Evolutionary conservation across 1,140 invertebrate species (phyloP).

Genomic region (Ceratosolen fusciceps): DNA sequence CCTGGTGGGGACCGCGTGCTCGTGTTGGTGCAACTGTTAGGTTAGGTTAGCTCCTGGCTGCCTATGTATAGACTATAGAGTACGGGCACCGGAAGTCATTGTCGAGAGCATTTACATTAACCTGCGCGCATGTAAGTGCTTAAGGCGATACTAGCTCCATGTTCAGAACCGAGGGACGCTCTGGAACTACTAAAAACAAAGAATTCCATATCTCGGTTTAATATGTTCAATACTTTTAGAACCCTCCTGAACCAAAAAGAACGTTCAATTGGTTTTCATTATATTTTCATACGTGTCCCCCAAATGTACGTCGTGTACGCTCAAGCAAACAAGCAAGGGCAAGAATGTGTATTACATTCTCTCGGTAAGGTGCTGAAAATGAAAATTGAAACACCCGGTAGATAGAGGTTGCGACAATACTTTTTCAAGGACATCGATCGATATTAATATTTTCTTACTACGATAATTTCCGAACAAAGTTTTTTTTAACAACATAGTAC

Average conservation of each 20-base stretch:
- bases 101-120: background rate
- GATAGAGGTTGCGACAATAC: background rate
- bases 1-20: background rate
- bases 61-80: conserved; percentile 27
- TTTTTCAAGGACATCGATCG: background rate
- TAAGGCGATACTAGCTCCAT: conserved; percentile 13
- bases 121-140: background rate
- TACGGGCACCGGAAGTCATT: conserved; percentile 51
- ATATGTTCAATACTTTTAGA: no score
- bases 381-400: no score
- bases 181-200: conserved; percentile 34
- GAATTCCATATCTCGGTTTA: background rate
- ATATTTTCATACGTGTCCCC: no score
- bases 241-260: no score
- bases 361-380: no score
- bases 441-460: no score
- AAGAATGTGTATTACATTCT: no score
- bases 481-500: no score
- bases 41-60: conserved; percentile 31
- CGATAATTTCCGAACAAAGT: no score
- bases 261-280: no score
- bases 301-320: no score
- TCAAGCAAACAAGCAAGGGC: no score
- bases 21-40: conserved; percentile 45
- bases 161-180: conserved; percentile 12